Evolutionary conservation across 2,888 invertebrate species (phyloP).

Genomic region (Gasteruption jaculator): DNA sequence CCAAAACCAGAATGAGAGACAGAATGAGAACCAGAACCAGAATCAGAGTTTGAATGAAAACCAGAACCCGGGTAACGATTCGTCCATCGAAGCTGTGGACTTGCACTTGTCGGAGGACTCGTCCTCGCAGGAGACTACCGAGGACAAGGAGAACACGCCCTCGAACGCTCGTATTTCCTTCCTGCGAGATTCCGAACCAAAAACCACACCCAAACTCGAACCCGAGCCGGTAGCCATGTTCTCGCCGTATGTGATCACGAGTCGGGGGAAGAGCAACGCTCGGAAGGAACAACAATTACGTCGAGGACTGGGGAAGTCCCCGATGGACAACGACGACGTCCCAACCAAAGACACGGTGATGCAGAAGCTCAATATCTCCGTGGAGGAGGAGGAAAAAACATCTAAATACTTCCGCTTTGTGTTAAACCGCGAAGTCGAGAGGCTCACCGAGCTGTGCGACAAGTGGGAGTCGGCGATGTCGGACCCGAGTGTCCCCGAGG

Average conservation of each 20-base stretch:
- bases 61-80: too few relatives aligned
- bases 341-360: slow-evolving; percentile 41
- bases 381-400: slow-evolving; percentile 40
- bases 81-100: too few relatives aligned
- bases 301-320: slow-evolving; percentile 22
- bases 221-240: too few relatives aligned
- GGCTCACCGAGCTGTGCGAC: slow-evolving; percentile 55
- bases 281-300: slow-evolving; percentile 52
- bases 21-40: too few relatives aligned
- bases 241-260: slow-evolving; percentile 58
- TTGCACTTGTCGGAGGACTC: too few relatives aligned
- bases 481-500: slow-evolving; percentile 50
- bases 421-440: slow-evolving; percentile 55
- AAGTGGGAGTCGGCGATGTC: slow-evolving; percentile 56
- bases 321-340: slow-evolving; percentile 25
- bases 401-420: slow-evolving; percentile 50
- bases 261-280: slow-evolving; percentile 60
- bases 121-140: too few relatives aligned
- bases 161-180: too few relatives aligned
- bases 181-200: too few relatives aligned
- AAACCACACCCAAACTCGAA: too few relatives aligned
- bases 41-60: too few relatives aligned
- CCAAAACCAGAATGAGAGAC: too few relatives aligned
- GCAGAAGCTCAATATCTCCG: slow-evolving; percentile 36
- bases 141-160: too few relatives aligned